Percentiles rank a stretch among this genome's conserved stretches.
These are phyloP conservation scores for Diaphora mendica DNA, from an alignment of 2,888 invertebrate species.

Conservation along the genomic window DNA sequence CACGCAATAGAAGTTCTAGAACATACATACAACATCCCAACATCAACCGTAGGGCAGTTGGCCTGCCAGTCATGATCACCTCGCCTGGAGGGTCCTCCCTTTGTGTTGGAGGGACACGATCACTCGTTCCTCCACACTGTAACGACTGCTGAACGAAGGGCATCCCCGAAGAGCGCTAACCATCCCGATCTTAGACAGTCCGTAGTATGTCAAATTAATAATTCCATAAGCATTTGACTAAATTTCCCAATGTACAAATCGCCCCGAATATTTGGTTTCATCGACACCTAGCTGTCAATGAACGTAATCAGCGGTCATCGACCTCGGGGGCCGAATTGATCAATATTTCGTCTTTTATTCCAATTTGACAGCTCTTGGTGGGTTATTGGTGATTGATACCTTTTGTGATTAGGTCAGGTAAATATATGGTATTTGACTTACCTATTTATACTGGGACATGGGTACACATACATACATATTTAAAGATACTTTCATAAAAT, in stretches of 20 bases:
- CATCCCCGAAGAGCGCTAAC: no score
- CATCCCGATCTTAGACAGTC: no score
- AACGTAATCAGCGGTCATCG: conserved; percentile 68
- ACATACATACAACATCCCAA: no score
- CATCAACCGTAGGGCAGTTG: no score
- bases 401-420: background rate
- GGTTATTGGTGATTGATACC: conserved; percentile 46
- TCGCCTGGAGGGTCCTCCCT: no score
- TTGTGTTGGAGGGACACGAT: no score
- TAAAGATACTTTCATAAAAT: background rate
- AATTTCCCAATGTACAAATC: conserved; percentile 35
- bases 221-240: conserved; percentile 17
- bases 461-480: background rate
- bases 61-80: no score
- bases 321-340: conserved; percentile 60
- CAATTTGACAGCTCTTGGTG: conserved; percentile 61
- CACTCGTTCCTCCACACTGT: no score
- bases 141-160: no score
- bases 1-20: no score
- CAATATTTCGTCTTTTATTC: conserved; percentile 70
- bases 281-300: conserved; percentile 58
- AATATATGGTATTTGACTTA: background rate
- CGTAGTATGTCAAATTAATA: background rate
- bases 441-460: background rate
- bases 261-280: conserved; percentile 38